These are phyloP conservation scores for Dipodomys ordii DNA, from an alignment of 2,113 vertebrate species.

Conservation along the genomic window DNA sequence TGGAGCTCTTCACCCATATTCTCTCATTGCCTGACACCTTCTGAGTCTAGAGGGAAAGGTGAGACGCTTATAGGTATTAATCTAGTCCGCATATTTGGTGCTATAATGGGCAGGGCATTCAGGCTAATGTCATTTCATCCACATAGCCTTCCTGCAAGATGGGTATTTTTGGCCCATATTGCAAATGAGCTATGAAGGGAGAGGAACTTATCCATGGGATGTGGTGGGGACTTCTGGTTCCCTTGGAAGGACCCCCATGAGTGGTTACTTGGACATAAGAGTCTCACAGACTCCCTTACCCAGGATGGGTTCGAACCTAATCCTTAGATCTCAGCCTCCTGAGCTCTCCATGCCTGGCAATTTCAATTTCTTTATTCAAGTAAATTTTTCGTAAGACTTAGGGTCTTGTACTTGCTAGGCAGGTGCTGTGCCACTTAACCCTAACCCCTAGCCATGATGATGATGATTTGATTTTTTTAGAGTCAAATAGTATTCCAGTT, in stretches of 20 bases:
- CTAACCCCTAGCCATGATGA: too few species aligned
- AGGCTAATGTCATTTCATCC: not conserved
- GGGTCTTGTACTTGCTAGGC: too few species aligned
- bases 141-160: not conserved
- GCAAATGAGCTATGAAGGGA: conserved; percentile 3
- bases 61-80: not conserved
- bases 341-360: not conserved
- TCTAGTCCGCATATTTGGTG: not conserved
- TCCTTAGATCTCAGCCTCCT: not conserved
- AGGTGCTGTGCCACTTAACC: too few species aligned
- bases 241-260: not conserved
- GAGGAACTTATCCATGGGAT: not conserved
- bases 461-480: too few species aligned
- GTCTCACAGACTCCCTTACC: too few species aligned
- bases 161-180: not conserved
- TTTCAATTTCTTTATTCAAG: too few species aligned
- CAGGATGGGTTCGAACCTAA: not conserved
- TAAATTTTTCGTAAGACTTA: too few species aligned
- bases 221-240: not conserved
- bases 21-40: not conserved
- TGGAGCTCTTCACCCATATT: not conserved
- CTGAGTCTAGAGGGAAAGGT: not conserved
- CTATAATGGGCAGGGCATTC: not conserved
- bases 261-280: too few species aligned
- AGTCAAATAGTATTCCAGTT: too few species aligned